phyloP scores from a whole-genome alignment of 1,140 invertebrate genomes.

The Pectinophora gossypiella region DNA sequence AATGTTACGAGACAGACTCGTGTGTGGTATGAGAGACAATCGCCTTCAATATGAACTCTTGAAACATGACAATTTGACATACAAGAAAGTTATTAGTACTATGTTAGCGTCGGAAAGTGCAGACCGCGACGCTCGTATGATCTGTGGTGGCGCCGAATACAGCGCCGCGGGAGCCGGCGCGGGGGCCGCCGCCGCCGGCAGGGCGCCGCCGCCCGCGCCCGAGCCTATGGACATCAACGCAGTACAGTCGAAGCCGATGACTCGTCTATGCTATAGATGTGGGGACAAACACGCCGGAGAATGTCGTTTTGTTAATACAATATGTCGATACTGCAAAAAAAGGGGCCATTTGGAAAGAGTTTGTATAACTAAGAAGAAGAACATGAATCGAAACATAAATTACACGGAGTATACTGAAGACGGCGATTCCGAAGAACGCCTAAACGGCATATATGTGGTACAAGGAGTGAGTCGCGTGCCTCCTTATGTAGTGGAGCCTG shows the following conservation, averaged over 20 bases:
- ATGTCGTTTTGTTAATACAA: constrained; percentile 21
- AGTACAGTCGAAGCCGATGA: constrained; percentile 5
- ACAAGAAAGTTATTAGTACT: constrained; percentile 18
- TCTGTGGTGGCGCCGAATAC: neutral
- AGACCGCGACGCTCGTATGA: constrained; percentile 16
- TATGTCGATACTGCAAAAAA: constrained; percentile 25
- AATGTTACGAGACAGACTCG: constrained; percentile 25
- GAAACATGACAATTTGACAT: constrained; percentile 21
- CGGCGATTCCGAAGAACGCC: constrained; percentile 2
- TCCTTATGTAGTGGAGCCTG: constrained; percentile 9
- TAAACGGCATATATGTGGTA: constrained; percentile 21
- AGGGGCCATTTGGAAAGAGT: constrained; percentile 24
- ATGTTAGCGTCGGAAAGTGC: constrained; percentile 26
- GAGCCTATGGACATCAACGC: constrained; percentile 26
- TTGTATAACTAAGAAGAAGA: constrained; percentile 22
- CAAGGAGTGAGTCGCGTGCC: constrained; percentile 10
- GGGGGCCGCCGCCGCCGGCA: neutral
- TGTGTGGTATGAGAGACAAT: constrained; percentile 24
- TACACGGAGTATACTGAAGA: no score
- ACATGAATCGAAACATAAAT: constrained; percentile 8
- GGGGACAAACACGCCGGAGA: constrained; percentile 18
- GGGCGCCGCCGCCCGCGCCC: no score
- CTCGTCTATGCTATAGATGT: constrained; percentile 21
- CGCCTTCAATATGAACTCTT: constrained; percentile 26
- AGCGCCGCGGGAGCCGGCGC: neutral